Base-by-base conservation (phyloP, 1,140 invertebrate species). In the Goniozus legneri region DNA sequence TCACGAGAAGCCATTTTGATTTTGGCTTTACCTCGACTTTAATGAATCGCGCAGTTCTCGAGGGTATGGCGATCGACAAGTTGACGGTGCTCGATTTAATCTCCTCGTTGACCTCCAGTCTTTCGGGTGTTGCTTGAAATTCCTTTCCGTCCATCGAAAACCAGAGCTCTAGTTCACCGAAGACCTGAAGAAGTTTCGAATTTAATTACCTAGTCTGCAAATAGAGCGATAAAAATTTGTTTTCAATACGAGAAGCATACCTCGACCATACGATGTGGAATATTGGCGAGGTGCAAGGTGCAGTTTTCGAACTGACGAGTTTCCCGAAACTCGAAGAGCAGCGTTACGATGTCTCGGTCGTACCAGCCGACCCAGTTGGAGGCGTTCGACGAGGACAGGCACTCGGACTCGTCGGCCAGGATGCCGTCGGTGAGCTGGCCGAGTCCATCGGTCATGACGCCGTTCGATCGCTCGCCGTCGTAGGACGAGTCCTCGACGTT, bases 401-500 rank as follows among this genome's bases (percentile, higher is more conserved):
- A 60, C 46, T 73, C 65, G 7, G 55, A 58, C 24, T 52, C 50
- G 8, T 68, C 68, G 8, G 65, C 73, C 4, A 72, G 27, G 49
- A 74, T 57, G 2, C 73, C 68, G 32, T 96, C 92, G 13, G 85
- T 86, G 33, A 97, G 80, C 67, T 92, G 88, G 8, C 93, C 93
- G 0, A 96, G 75, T 12, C 93, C 93, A 34, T 84, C 79, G 7
- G 79, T 64, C 55, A 86, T 69, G 55, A 79, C 76, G 15, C 77
- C 82, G 3, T 79, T 81, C 8, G 80, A 78, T 71, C 88, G 84
- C 27, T 80, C 77, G 2, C 95, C 95, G 71, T 98, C 95, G 69
- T 97, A 98, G 21, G 88, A 91, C 50, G 85, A 83, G 69, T 98
- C 95, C 40, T 87, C 86, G 8, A 97, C 79, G 67, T 95, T 88